phyloP scores from a whole-genome alignment of 2,113 vertebrate species.

The Rissa tridactyla region DNA sequence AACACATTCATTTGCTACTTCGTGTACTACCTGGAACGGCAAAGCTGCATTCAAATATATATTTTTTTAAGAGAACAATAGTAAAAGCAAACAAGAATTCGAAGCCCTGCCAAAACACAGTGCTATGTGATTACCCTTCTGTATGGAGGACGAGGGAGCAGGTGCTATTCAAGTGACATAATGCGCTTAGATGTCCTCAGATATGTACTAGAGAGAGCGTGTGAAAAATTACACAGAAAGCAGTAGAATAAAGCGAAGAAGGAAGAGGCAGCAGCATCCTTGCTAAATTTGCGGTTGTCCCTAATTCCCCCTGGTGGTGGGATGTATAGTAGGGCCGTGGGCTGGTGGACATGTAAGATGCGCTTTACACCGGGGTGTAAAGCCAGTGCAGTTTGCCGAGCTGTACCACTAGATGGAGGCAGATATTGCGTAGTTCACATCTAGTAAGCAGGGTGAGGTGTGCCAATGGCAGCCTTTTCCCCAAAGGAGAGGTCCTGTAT shows the following conservation, averaged over 20 bases:
- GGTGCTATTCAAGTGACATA: not conserved
- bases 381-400: not conserved
- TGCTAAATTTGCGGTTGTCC: not conserved
- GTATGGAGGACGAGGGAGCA: not conserved
- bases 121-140: not conserved
- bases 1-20: not conserved
- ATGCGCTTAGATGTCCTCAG: not conserved
- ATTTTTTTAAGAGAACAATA: not conserved
- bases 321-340: fast-evolving
- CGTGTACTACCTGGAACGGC: not conserved
- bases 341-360: fast-evolving
- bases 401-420: constrained; percentile 38
- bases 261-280: not conserved
- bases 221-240: not conserved
- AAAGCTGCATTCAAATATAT: not conserved
- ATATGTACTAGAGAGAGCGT: not conserved
- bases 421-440: not conserved
- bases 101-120: not conserved
- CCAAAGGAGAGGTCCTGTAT: fast-evolving
- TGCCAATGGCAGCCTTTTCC: not conserved
- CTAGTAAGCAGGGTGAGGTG: fast-evolving
- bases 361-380: fast-evolving
- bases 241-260: not conserved
- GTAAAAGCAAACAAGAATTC: not conserved
- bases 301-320: not conserved